phyloP scores from a whole-genome alignment of 2,113 vertebrate species.

The Hemichromis elongatus region DNA sequence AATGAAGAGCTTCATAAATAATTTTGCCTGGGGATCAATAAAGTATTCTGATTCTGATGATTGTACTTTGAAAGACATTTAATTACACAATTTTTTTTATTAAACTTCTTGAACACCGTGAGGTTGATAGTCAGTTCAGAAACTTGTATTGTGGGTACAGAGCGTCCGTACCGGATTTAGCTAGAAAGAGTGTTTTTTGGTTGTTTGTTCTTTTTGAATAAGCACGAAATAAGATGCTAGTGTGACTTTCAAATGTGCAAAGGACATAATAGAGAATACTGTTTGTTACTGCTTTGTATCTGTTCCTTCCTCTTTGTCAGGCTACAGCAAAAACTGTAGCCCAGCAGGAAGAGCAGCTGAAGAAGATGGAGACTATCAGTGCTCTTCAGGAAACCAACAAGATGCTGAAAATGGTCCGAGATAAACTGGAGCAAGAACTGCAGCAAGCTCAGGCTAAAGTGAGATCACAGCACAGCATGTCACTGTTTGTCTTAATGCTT shows the following conservation, averaged over 20 bases:
- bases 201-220: too few species aligned
- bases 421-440: constrained; percentile 86
- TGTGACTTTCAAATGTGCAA: neutral
- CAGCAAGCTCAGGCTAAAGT: constrained; percentile 87
- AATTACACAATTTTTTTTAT: neutral
- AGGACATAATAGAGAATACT: neutral
- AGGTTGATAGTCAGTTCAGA: neutral
- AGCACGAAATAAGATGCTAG: neutral
- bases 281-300: neutral
- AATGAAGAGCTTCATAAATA: neutral
- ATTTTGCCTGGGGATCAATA: too few species aligned
- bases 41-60: too few species aligned
- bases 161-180: neutral
- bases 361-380: constrained; percentile 86
- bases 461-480: neutral
- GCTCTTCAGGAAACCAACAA: constrained; percentile 87
- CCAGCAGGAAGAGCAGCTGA: constrained; percentile 92
- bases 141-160: neutral
- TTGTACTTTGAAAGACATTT: neutral
- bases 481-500: neutral
- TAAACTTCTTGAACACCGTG: fast-evolving
- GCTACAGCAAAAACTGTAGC: constrained; percentile 85
- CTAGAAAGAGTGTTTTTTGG: neutral
- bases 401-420: constrained; percentile 84
- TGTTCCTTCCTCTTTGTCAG: constrained; percentile 50